Percentiles rank a stretch among this genome's conserved stretches.
Evolutionary conservation across 2,113 vertebrate species (phyloP).

Genomic region (Hippocampus guttulatus): DNA sequence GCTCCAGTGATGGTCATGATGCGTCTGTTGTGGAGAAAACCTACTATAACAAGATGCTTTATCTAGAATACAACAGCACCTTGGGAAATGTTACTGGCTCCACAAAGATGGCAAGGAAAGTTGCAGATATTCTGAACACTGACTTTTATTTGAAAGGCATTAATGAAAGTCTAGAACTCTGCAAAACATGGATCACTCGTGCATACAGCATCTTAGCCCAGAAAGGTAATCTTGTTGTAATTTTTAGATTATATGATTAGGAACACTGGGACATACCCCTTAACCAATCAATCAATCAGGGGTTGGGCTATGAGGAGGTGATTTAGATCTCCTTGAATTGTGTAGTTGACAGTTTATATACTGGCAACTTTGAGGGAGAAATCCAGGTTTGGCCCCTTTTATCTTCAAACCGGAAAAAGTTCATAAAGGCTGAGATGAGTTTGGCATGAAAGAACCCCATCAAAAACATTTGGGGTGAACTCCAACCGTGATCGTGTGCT

Average conservation of each 20-base stretch:
- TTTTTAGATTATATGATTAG: no score
- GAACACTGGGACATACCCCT: no score
- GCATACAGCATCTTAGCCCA: not conserved
- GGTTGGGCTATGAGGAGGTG: no score
- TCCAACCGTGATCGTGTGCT: no score
- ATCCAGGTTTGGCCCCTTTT: no score
- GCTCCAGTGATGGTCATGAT: not conserved
- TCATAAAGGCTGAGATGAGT: not conserved
- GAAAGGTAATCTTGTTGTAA: constrained; percentile 24
- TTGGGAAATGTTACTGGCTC: constrained; percentile 21
- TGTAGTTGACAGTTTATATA: no score
- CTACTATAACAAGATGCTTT: constrained; percentile 34
- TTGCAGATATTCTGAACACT: constrained; percentile 25
- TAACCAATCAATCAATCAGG: not conserved
- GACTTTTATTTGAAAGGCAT: not conserved
- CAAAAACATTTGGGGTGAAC: no score
- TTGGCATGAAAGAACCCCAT: no score
- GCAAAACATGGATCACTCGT: not conserved
- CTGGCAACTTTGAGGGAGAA: no score
- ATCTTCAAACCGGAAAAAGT: no score
- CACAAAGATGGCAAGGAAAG: not conserved
- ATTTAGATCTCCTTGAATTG: no score
- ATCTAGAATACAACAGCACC: constrained; percentile 37
- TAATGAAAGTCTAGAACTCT: not conserved
- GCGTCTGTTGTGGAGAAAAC: constrained; percentile 12